Evolutionary conservation across 2,797 vertebrate species (phyloP).

Genomic region (Alfaro cultratus): DNA sequence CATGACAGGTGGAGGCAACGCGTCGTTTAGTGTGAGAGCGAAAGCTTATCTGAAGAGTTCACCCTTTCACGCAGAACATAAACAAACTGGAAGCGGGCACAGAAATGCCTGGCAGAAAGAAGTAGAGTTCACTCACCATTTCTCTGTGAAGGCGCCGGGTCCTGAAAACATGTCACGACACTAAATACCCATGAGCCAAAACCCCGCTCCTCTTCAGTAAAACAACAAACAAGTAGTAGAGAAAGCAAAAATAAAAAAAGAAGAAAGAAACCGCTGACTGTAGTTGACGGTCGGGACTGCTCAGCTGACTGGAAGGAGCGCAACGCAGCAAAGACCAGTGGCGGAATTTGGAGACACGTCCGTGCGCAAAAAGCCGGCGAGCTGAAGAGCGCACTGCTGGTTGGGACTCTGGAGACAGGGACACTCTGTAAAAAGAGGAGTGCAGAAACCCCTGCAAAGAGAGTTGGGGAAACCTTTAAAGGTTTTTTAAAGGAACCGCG

Average conservation of each 20-base stretch:
- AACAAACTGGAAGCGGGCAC: too few species aligned
- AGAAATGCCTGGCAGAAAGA: background rate
- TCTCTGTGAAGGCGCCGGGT: conserved; percentile 52
- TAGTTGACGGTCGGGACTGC: background rate
- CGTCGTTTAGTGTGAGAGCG: background rate
- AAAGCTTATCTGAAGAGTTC: conserved; percentile 29
- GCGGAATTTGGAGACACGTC: conserved; percentile 14
- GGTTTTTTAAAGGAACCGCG: conserved; percentile 2
- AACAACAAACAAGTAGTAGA: background rate
- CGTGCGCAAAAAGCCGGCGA: conserved; percentile 37
- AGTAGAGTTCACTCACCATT: conserved; percentile 61
- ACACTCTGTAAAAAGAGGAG: background rate
- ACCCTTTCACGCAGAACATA: background rate
- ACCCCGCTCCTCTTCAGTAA: conserved; percentile 26
- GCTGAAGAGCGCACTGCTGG: conserved; percentile 15
- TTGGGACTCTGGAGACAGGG: background rate
- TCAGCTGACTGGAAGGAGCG: background rate
- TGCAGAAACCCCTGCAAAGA: background rate
- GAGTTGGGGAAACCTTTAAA: conserved; percentile 16
- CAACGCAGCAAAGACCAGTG: conserved; percentile 13
- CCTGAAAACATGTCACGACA: conserved; percentile 59
- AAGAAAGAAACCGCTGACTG: background rate
- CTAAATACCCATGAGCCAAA: conserved; percentile 52
- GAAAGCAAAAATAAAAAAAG: background rate
- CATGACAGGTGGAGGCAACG: background rate